Percentiles rank a stretch among this genome's conserved stretches.
These are phyloP conservation scores for Hyperoplus lanceolatus DNA, from an alignment of 2,797 vertebrate genomes.

Conservation along the genomic window DNA sequence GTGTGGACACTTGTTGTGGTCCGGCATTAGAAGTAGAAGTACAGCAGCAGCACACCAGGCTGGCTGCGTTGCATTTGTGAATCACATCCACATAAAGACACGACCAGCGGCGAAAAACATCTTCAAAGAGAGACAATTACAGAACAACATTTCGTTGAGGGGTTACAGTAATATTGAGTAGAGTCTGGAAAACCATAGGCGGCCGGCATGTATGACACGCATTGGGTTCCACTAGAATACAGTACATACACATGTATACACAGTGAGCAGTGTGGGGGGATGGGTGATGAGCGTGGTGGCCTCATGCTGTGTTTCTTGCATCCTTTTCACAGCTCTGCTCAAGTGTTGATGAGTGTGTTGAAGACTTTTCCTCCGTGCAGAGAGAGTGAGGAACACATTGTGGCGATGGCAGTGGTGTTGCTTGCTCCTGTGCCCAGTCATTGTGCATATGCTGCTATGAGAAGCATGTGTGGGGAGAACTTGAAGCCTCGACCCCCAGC, in stretches of 20 bases:
- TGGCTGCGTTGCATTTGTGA: constrained; percentile 55
- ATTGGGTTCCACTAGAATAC: constrained; percentile 54
- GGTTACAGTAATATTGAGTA: constrained; percentile 33
- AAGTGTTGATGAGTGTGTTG: constrained; percentile 73
- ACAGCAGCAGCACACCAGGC: constrained; percentile 37
- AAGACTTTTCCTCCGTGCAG: constrained; percentile 52
- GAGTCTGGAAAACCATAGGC: constrained; percentile 30
- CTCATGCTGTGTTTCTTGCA: constrained; percentile 15
- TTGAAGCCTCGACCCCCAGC: background rate
- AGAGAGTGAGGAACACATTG: constrained; percentile 47
- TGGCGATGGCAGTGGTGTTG: constrained; percentile 28
- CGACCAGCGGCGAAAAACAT: constrained; percentile 52
- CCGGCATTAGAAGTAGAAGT: constrained; percentile 46
- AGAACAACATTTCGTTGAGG: constrained; percentile 53
- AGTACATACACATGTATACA: constrained; percentile 69
- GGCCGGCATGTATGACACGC: constrained; percentile 52
- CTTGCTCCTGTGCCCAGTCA: constrained; percentile 20
- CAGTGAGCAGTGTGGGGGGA: constrained; percentile 21
- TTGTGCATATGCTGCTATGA: constrained; percentile 50
- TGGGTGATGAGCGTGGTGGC: constrained; percentile 39
- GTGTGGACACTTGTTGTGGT: constrained; percentile 27
- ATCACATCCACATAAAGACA: constrained; percentile 68
- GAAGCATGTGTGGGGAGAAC: constrained; percentile 10
- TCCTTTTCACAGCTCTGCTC: constrained; percentile 62
- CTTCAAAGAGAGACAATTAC: constrained; percentile 66